Percentiles rank a stretch among this genome's conserved stretches.
These are phyloP conservation scores for Typhlichthys subterraneus DNA, from an alignment of 2,797 vertebrate species.

Conservation along the genomic window DNA sequence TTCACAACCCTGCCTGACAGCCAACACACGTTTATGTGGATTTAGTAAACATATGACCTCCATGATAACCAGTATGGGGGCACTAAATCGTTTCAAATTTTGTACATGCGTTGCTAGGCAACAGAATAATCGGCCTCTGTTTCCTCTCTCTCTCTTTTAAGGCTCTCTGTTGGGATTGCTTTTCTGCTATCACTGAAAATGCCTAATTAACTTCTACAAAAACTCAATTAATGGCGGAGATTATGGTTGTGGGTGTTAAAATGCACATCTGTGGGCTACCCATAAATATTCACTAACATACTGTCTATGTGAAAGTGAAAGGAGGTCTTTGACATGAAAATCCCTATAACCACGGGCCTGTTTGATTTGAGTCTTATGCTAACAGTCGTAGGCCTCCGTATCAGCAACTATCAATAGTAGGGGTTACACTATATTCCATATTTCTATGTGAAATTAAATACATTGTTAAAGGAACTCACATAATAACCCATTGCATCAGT, in stretches of 20 bases:
- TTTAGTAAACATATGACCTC: constrained; percentile 77
- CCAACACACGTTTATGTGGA: constrained; percentile 58
- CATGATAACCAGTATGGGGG: constrained; percentile 74
- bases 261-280: constrained; percentile 30
- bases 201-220: constrained; percentile 78
- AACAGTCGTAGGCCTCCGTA: constrained; percentile 13
- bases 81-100: constrained; percentile 78
- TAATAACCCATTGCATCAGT: too few species aligned
- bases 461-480: too few species aligned
- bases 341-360: constrained; percentile 12
- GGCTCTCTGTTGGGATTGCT: constrained; percentile 74
- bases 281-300: constrained; percentile 25
- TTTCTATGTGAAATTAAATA: too few species aligned
- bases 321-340: constrained; percentile 43
- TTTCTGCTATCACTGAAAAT: constrained; percentile 72
- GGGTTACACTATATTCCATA: too few species aligned
- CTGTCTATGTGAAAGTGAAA: constrained; percentile 31
- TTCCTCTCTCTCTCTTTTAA: constrained; percentile 57
- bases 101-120: constrained; percentile 84
- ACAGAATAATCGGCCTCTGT: constrained; percentile 76
- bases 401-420: too few species aligned
- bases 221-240: constrained; percentile 74
- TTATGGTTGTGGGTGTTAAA: constrained; percentile 67
- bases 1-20: constrained; percentile 50
- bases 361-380: constrained; percentile 11